A percentile compares a stretch with the other conserved stretches of the same genome.
These are phyloP conservation scores for Himalopsyche kuldschensis DNA, from an alignment of 2,888 invertebrate genomes.

Conservation along the genomic window DNA sequence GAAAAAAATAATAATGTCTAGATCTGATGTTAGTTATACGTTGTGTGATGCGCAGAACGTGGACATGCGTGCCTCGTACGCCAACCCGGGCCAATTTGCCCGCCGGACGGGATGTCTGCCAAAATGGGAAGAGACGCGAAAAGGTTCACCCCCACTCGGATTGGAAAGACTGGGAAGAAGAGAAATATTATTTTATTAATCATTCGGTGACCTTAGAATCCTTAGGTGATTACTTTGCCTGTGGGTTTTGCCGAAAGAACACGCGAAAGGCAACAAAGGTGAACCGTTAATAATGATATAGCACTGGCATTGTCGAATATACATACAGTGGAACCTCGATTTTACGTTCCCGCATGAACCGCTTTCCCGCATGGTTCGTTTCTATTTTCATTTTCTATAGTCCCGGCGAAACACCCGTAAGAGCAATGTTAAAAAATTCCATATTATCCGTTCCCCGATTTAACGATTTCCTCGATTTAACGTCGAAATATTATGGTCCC, in stretches of 20 bases:
- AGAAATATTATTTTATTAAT: not conserved
- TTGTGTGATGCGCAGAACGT: not conserved
- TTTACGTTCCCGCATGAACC: too few relatives aligned
- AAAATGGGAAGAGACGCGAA: not conserved
- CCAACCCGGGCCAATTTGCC: slow-evolving; percentile 20
- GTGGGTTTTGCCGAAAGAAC: not conserved
- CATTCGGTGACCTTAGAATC: not conserved
- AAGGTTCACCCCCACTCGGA: not conserved
- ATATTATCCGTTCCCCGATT: too few relatives aligned
- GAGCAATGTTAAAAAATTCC: too few relatives aligned
- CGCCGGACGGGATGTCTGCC: not conserved
- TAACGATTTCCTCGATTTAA: too few relatives aligned
- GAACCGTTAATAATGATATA: not conserved
- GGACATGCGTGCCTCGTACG: slow-evolving; percentile 26
- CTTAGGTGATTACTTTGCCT: not conserved
- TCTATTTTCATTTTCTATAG: too few relatives aligned
- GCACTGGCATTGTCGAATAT: not conserved
- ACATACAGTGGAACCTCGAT: too few relatives aligned
- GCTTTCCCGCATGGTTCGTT: too few relatives aligned
- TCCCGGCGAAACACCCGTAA: too few relatives aligned
- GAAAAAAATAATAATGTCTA: not conserved
- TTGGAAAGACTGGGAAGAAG: not conserved
- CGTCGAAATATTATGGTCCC: too few relatives aligned
- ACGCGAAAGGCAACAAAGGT: not conserved
- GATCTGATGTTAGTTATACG: not conserved